Evolutionary conservation across 2,888 invertebrate genomes (phyloP), one percentile per base, ranked within the genome.

Genomic region (Chelonus formosanus): DNA sequence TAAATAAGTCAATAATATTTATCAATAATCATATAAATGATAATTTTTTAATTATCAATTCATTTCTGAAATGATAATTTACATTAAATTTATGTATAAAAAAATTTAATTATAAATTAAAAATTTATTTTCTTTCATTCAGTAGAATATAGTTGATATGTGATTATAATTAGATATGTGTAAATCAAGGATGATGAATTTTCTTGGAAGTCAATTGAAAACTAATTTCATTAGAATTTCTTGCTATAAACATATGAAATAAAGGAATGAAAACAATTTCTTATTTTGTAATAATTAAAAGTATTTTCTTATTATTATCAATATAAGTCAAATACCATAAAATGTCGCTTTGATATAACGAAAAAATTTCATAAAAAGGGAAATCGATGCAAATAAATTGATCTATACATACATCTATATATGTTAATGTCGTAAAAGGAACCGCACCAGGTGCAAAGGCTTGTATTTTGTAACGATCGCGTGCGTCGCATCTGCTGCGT

Each of bases 401-500:
- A 20, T 1, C 0, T 40, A 6, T 40, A 40, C 6, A 40, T 40
- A 20, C 2, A 20, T 20, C 20, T 20, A 20, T 35, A 36, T 57
- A 48, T 55, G 44, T 45, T 55, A 57, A 58, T 63, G 50, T 63
- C 50, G 50, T 45, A 54, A 63, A 69, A 63, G 66, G 43, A 34
- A 32, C 35, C 48, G 32, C 60, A 58, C 64, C 54, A 56, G 50
- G 64, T 67, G 65, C 63, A 65, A 40, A 50, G 47, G 35, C 45
- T 48, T 35, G 3, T 35, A 34, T 52, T 63, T 7, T 32, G 62
- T 45, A 53, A 65, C 61, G 62, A 71, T 72, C 68, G 72, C 72
- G 71, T 71, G 71, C 65, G 60, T 66, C 67, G 44, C 40, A 57
- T 69, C 63, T 55, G 60, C 63, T 71, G 70, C 70, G 69, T 69